These are phyloP conservation scores for Triplophysa siluroides DNA, from an alignment of 2,113 vertebrate genomes.

Conservation along the genomic window DNA sequence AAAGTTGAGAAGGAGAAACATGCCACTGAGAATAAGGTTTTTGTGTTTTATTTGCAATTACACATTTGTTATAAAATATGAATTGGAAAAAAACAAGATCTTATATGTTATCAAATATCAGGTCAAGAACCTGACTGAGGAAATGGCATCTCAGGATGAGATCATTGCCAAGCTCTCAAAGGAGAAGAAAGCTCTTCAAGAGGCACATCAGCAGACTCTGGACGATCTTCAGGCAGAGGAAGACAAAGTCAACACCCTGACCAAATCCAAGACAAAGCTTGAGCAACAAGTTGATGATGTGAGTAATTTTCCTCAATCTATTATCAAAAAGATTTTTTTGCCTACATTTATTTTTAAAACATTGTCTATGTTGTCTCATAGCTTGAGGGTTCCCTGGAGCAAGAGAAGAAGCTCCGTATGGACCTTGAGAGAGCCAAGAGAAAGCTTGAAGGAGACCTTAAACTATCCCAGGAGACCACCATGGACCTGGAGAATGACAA, in stretches of 20 bases:
- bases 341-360: conserved; percentile 4
- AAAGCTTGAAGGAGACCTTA: conserved; percentile 70
- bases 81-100: not conserved
- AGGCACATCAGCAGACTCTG: conserved; percentile 59
- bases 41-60: too few species aligned
- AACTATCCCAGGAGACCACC: conserved; percentile 67
- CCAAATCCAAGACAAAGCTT: conserved; percentile 54
- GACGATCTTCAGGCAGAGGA: conserved; percentile 76
- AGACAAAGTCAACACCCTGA: conserved; percentile 57
- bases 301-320: not conserved
- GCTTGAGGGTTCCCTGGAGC: conserved; percentile 58
- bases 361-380: not conserved
- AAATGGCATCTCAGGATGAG: conserved; percentile 49
- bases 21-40: conserved; percentile 58
- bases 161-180: conserved; percentile 51
- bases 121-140: conserved; percentile 53
- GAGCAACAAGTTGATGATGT: conserved; percentile 57
- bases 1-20: conserved; percentile 81
- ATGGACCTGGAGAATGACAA: conserved; percentile 67
- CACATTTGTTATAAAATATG: too few species aligned
- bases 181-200: conserved; percentile 62
- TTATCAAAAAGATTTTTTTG: not conserved
- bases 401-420: conserved; percentile 69
- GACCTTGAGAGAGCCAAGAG: conserved; percentile 67
- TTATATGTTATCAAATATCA: not conserved